phyloP scores from a whole-genome alignment of 1,140 invertebrate species.

The Artemia franciscana region DNA sequence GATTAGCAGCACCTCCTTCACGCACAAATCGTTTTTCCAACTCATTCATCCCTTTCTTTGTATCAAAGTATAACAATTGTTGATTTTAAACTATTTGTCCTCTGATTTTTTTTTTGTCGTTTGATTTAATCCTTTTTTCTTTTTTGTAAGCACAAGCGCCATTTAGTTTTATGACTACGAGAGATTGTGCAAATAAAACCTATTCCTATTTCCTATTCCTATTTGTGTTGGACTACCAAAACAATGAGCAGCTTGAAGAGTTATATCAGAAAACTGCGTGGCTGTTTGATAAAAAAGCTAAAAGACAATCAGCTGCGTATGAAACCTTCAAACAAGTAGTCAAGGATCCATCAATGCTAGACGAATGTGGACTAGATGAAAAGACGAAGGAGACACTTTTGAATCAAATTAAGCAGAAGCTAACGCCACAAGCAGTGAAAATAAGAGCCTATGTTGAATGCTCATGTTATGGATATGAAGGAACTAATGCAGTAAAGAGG shows the following conservation, averaged over 20 bases:
- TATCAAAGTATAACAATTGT: no score
- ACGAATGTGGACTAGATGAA: conserved; percentile 86
- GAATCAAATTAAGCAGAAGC: conserved; percentile 80
- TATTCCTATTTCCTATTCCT: no score
- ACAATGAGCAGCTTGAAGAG: conserved; percentile 76
- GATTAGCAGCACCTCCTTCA: no score
- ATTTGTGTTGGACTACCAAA: conserved; percentile 73
- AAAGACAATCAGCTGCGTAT: conserved; percentile 82
- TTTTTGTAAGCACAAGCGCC: no score
- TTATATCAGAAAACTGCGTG: conserved; percentile 95
- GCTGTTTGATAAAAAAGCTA: conserved; percentile 94
- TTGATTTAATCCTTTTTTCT: no score
- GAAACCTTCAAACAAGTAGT: conserved; percentile 98
- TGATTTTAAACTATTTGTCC: no score
- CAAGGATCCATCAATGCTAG: conserved; percentile 69
- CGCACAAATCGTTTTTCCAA: no score
- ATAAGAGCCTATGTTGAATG: conserved; percentile 94
- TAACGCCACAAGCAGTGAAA: conserved; percentile 95
- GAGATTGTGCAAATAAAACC: no score
- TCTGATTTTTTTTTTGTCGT: no score
- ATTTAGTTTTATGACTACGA: no score
- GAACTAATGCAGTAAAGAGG: conserved; percentile 92
- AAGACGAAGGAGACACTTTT: conserved; percentile 76
- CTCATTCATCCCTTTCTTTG: no score
- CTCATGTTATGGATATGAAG: conserved; percentile 94